A percentile compares a stretch with the other conserved stretches of the same genome.
Evolutionary conservation across 2,888 invertebrate species (phyloP).

Genomic region (Craniophora ligustri): DNA sequence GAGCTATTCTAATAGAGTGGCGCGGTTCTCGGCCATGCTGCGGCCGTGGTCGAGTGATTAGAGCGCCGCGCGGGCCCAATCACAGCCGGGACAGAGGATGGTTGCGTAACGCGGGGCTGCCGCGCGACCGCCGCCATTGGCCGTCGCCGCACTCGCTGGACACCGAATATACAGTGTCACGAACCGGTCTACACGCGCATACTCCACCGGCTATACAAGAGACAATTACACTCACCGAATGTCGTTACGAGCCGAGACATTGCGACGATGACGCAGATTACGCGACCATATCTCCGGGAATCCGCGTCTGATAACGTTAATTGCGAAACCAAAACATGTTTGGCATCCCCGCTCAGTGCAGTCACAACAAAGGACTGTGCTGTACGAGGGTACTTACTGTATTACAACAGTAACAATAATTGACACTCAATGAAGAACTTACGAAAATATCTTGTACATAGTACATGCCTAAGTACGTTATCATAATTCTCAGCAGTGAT

Average conservation of each 20-base stretch:
- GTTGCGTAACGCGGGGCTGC: constrained; percentile 31
- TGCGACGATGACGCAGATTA: neutral
- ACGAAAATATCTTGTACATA: no score
- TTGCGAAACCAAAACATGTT: neutral
- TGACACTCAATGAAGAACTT: no score
- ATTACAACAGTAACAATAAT: no score
- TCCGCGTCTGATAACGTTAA: neutral
- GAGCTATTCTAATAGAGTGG: constrained; percentile 7
- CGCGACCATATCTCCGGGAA: neutral
- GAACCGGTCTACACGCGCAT: constrained; percentile 42
- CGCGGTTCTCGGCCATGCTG: constrained; percentile 1
- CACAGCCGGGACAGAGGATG: constrained; percentile 2
- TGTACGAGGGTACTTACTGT: no score
- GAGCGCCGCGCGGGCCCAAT: constrained; percentile 28
- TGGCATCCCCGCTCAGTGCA: neutral
- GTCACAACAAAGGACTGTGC: no score
- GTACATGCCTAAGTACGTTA: constrained; percentile 3
- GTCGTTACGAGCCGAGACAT: neutral
- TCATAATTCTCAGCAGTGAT: constrained; percentile 8
- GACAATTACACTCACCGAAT: neutral
- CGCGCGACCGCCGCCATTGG: constrained; percentile 36
- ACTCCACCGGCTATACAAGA: neutral
- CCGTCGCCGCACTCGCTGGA: constrained; percentile 39
- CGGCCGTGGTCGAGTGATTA: constrained; percentile 1
- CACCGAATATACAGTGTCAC: constrained; percentile 18